phyloP scores from a whole-genome alignment of 1,140 invertebrate species.

The Melanaphis sacchari region DNA sequence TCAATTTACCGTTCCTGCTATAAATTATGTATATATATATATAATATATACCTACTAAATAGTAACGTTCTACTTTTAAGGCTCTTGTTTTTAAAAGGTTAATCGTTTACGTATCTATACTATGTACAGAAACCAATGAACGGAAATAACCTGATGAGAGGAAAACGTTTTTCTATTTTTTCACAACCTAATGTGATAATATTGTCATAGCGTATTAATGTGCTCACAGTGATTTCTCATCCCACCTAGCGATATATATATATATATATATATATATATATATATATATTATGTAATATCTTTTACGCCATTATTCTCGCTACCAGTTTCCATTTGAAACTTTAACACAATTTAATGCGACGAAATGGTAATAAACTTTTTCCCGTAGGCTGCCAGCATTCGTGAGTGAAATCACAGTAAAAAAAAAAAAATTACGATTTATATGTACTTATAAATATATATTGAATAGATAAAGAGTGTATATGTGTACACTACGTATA shows the following conservation, averaged over 20 bases:
- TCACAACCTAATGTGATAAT: neutral
- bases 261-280: neutral
- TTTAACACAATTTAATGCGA: slow-evolving; percentile 44
- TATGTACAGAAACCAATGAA: neutral
- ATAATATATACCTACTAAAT: neutral
- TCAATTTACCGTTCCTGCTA: neutral
- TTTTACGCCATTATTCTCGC: slow-evolving; percentile 16
- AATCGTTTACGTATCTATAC: neutral
- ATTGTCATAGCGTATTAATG: neutral
- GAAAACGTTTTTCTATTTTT: slow-evolving; percentile 30
- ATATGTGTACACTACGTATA: neutral
- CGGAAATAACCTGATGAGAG: neutral
- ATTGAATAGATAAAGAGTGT: neutral
- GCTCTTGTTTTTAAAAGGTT: neutral
- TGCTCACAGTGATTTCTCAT: neutral
- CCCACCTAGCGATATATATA: neutral
- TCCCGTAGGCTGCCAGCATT: neutral
- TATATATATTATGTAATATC: slow-evolving; percentile 21
- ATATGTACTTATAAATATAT: neutral
- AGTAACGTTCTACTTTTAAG: neutral
- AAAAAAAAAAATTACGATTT: slow-evolving; percentile 12
- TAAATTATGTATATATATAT: neutral
- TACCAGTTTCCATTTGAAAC: slow-evolving; percentile 1
- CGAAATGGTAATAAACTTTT: slow-evolving; percentile 50
- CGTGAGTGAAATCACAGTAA: neutral